Evolutionary conservation across 2,888 invertebrate genomes (phyloP).

Genomic region (Eilema caniola): DNA sequence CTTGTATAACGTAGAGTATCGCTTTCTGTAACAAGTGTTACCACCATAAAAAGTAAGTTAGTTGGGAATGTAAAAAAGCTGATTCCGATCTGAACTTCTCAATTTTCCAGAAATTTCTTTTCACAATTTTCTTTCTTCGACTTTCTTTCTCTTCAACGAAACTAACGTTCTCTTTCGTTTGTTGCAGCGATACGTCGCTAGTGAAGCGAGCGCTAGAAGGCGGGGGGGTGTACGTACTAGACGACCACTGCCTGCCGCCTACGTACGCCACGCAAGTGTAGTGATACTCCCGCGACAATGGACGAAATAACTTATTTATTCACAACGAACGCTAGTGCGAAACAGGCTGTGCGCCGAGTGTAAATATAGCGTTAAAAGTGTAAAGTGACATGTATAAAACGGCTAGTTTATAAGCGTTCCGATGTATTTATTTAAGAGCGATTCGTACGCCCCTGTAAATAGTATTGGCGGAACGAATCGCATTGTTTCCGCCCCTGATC

Average conservation of each 20-base stretch:
- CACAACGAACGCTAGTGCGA: slow-evolving; percentile 83
- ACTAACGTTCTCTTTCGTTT: slow-evolving; percentile 59
- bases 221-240: slow-evolving; percentile 90
- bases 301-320: slow-evolving; percentile 79
- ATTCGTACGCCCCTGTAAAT: slow-evolving; percentile 82
- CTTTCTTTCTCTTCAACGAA: background rate
- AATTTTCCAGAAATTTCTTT: background rate
- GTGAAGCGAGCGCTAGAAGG: slow-evolving; percentile 90
- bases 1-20: background rate
- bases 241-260: slow-evolving; percentile 91
- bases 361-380: slow-evolving; percentile 82
- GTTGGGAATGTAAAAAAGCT: no score
- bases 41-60: background rate
- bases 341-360: slow-evolving; percentile 85
- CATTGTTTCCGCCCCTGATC: slow-evolving; percentile 70
- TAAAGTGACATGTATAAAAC: slow-evolving; percentile 86
- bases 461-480: slow-evolving; percentile 77
- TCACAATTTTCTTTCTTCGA: background rate
- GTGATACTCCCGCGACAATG: slow-evolving; percentile 72
- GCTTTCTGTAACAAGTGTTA: background rate
- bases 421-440: slow-evolving; percentile 84
- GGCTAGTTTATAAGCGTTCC: slow-evolving; percentile 82
- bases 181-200: slow-evolving; percentile 89
- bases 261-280: slow-evolving; percentile 93
- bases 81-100: no score